Percentiles rank a stretch among this genome's conserved stretches.
Evolutionary conservation across 2,797 vertebrate species (phyloP).

Genomic region (Lacerta agilis): DNA sequence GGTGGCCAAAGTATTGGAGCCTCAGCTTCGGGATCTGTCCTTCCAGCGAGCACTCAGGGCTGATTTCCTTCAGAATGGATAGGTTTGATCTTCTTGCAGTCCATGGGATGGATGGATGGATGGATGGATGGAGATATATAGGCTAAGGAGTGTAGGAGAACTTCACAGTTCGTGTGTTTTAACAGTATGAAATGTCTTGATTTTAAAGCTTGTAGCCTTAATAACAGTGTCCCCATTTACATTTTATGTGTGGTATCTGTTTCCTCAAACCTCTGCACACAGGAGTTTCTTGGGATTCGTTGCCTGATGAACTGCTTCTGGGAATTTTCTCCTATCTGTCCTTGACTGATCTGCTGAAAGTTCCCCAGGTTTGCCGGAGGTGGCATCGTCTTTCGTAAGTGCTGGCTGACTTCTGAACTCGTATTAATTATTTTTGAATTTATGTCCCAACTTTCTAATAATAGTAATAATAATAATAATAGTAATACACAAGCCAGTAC

Average conservation of each 20-base stretch:
- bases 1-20: too few relatives aligned
- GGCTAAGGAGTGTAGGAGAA: not conserved
- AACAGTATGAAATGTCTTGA: not conserved
- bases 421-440: not conserved
- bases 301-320: constrained; percentile 92
- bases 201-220: not conserved
- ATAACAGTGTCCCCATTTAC: not conserved
- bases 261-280: not conserved
- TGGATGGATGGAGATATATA: not conserved
- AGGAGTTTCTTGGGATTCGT: constrained; percentile 87
- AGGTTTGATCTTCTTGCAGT: too few relatives aligned
- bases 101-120: not conserved
- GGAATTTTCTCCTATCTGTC: constrained; percentile 84
- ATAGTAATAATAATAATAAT: too few relatives aligned
- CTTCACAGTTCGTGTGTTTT: not conserved
- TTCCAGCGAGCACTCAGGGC: too few relatives aligned
- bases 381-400: constrained; percentile 92
- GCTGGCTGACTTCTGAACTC: not conserved
- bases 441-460: too few relatives aligned
- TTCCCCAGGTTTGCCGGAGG: constrained; percentile 83
- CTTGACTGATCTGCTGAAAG: constrained; percentile 85
- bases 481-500: too few relatives aligned
- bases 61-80: too few relatives aligned
- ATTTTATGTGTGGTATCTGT: not conserved
- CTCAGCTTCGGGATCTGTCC: too few relatives aligned